Base-by-base conservation (phyloP, 2,888 invertebrate species). In the Ochropleura plecta region DNA sequence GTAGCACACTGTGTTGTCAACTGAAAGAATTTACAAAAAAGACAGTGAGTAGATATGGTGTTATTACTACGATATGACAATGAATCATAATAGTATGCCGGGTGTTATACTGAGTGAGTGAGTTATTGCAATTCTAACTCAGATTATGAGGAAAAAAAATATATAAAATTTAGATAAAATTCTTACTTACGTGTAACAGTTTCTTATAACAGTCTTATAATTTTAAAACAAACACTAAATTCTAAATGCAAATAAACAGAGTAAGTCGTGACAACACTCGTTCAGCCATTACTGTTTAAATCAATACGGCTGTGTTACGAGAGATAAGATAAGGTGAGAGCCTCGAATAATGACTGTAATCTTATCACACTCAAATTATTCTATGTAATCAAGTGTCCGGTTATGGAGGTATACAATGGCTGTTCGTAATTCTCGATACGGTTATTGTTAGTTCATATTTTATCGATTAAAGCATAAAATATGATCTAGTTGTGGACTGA, bases 301-400 rank as follows among this genome's bases (percentile, higher is more conserved):
- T 93, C 93, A 89, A 93, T 93, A 93, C 92, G 92, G 84, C 87
- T 89, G 86, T 90, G 89, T 83, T 84, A 73, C 76, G 78, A 44
- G n/a, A 85, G 95, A 95, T 95, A 91, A 95, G 95, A 96, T 95
- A 94, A 78, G 84, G 73, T 76, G 88, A 90, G 90, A 86, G 83
- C 89, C 87, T 88, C 88, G 90, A 91, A 90, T 92, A 92, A 91
- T 91, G 85, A 82, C 75, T 84, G 83, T 88, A 90, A 95, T 95
- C 95, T 96, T 94, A 96, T 96, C 95, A 80, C 20, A 83, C 79
- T 87, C 84, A 92, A 91, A 89, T 90, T 78, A 89, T 92, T 91
- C 83, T 83, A 85, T 82, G 65, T 86, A 88, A 85, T 91, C 88
- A 89, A 89, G 84, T 78, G 71, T 78, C 62, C 70, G 81, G 75